Evolutionary conservation across 2,888 invertebrate genomes (phyloP).

Genomic region (Slavum lentiscoides): DNA sequence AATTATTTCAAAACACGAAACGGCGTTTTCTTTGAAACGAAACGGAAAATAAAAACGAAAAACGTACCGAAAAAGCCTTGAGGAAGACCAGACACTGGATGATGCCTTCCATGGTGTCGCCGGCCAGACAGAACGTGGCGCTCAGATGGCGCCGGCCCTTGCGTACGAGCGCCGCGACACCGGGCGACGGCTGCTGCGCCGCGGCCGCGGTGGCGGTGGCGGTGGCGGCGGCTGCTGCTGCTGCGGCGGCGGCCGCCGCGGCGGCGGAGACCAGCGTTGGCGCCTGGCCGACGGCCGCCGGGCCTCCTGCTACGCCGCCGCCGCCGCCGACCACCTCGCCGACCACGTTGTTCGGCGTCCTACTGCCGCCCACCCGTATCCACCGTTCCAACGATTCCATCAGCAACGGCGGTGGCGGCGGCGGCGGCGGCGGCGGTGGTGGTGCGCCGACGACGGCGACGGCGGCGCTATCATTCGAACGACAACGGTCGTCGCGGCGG

Average conservation of each 20-base stretch:
- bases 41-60: background rate
- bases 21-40: no score
- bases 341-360: slow-evolving; percentile 44
- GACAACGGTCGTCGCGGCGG: background rate
- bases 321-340: slow-evolving; percentile 48
- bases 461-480: slow-evolving; percentile 14
- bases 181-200: slow-evolving; percentile 73
- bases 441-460: background rate
- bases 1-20: no score
- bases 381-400: slow-evolving; percentile 84
- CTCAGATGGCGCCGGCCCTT: slow-evolving; percentile 78
- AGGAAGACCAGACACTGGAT: slow-evolving; percentile 90
- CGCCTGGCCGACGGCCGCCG: slow-evolving; percentile 57
- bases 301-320: slow-evolving; percentile 40
- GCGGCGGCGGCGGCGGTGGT: background rate
- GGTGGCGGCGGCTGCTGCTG: slow-evolving; percentile 61
- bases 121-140: slow-evolving; percentile 85
- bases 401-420: slow-evolving; percentile 55
- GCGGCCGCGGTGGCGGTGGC: slow-evolving; percentile 39
- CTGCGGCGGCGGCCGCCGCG: slow-evolving; percentile 32
- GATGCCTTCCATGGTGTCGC: slow-evolving; percentile 91
- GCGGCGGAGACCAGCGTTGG: slow-evolving; percentile 55
- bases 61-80: slow-evolving; percentile 88
- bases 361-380: slow-evolving; percentile 66
- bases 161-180: slow-evolving; percentile 68